These are phyloP conservation scores for Gonioctena quinquepunctata DNA, from an alignment of 1,140 invertebrate species.

Conservation along the genomic window DNA sequence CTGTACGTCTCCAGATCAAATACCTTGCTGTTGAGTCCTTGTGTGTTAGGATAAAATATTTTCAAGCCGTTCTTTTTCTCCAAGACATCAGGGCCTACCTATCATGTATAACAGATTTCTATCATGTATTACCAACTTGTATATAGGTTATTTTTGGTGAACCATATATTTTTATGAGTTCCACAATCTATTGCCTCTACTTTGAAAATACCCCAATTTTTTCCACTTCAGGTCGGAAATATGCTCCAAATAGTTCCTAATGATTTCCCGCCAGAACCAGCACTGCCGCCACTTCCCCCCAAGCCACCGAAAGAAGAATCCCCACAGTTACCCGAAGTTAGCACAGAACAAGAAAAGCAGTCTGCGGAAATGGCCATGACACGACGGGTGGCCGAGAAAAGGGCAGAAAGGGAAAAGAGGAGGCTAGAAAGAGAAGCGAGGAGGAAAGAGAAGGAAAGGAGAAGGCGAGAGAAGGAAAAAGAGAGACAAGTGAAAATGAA, in stretches of 20 bases:
- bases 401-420: constrained; percentile 46
- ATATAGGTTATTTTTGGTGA: no score
- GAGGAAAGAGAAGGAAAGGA: constrained; percentile 52
- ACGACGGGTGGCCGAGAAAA: constrained; percentile 40
- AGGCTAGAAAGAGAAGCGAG: constrained; percentile 45
- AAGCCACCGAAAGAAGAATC: constrained; percentile 19
- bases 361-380: constrained; percentile 38
- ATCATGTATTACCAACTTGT: no score
- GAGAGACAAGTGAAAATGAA: constrained; percentile 47
- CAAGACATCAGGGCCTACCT: no score
- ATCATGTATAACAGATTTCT: no score
- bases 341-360: constrained; percentile 23
- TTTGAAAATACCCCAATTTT: no score
- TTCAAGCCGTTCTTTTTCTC: no score
- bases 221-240: constrained; percentile 64
- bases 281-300: background rate
- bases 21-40: no score
- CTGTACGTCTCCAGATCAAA: no score
- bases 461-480: constrained; percentile 52
- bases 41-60: no score
- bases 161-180: no score
- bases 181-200: no score
- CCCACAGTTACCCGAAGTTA: background rate
- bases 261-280: constrained; percentile 18
- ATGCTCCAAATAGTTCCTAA: constrained; percentile 62